These are phyloP conservation scores for Acanthosepion pharaonis DNA, from an alignment of 2,888 invertebrate genomes.

Conservation along the genomic window DNA sequence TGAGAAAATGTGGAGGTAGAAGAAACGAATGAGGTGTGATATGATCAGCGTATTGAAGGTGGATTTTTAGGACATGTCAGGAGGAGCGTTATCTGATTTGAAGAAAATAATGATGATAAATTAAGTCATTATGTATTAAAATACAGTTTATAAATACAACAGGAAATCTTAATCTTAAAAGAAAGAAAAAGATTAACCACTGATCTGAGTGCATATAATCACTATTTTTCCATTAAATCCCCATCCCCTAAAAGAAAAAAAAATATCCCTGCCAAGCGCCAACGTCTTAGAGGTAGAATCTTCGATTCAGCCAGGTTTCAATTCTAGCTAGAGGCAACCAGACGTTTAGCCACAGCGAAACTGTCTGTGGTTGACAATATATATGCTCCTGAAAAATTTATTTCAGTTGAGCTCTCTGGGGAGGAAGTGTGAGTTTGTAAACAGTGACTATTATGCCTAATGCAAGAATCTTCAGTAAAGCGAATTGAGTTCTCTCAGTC, in stretches of 20 bases:
- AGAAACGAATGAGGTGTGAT: neutral
- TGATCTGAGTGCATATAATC: neutral
- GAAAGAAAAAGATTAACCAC: neutral
- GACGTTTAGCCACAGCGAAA: too few relatives aligned
- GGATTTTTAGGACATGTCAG: neutral
- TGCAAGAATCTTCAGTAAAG: too few relatives aligned
- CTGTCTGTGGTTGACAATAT: too few relatives aligned
- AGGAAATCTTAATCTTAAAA: neutral
- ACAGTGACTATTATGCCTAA: too few relatives aligned
- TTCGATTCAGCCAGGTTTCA: too few relatives aligned
- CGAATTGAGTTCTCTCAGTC: too few relatives aligned
- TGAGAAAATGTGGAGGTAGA: neutral
- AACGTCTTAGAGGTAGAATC: too few relatives aligned
- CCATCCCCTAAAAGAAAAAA: neutral
- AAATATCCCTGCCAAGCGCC: too few relatives aligned
- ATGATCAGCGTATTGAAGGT: neutral
- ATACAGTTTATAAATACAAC: neutral
- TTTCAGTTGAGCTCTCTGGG: too few relatives aligned
- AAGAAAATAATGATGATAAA: neutral
- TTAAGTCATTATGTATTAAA: neutral
- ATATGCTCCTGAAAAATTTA: too few relatives aligned
- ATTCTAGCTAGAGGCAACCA: too few relatives aligned
- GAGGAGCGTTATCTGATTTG: neutral
- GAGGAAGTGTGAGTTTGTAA: too few relatives aligned
- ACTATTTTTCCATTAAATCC: neutral